phyloP scores from a whole-genome alignment of 2,888 invertebrate genomes.

The Chouioia cunea region DNA sequence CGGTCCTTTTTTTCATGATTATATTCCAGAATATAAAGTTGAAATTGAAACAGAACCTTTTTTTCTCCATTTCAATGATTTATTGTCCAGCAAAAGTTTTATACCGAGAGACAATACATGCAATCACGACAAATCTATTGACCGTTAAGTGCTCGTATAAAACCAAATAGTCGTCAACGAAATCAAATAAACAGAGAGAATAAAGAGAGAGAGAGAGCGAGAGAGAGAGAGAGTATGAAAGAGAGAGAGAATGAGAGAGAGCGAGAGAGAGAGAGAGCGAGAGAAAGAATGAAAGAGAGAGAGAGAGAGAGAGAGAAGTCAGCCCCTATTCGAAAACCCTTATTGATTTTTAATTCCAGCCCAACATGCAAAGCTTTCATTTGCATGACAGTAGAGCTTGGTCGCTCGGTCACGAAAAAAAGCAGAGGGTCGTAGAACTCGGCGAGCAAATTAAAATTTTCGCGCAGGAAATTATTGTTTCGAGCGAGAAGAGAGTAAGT shows the following conservation, averaged over 20 bases:
- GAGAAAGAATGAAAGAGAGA: not conserved
- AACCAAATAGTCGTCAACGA: conserved; percentile 6
- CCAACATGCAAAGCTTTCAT: not conserved
- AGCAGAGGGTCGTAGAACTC: not conserved
- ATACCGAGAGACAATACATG: no score
- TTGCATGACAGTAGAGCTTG: conserved; percentile 21
- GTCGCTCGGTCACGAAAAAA: not conserved
- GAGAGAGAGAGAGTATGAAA: no score
- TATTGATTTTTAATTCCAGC: conserved; percentile 35
- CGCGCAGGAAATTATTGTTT: conserved; percentile 39
- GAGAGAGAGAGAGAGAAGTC: not conserved
- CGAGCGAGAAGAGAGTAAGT: not conserved
- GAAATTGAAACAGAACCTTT: no score
- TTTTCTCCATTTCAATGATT: no score
- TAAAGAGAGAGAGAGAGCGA: no score
- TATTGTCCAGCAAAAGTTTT: no score
- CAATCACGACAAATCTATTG: no score
- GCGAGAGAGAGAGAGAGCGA: no score
- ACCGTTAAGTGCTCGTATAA: no score
- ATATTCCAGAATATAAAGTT: not conserved
- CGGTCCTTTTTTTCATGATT: not conserved
- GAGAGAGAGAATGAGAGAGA: no score
- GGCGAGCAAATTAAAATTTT: conserved; percentile 34
- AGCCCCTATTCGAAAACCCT: conserved; percentile 2
- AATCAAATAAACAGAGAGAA: not conserved